Conservation (phyloP, 2,113 vertebrate genomes). For the Pterocles orientalis region DNA sequence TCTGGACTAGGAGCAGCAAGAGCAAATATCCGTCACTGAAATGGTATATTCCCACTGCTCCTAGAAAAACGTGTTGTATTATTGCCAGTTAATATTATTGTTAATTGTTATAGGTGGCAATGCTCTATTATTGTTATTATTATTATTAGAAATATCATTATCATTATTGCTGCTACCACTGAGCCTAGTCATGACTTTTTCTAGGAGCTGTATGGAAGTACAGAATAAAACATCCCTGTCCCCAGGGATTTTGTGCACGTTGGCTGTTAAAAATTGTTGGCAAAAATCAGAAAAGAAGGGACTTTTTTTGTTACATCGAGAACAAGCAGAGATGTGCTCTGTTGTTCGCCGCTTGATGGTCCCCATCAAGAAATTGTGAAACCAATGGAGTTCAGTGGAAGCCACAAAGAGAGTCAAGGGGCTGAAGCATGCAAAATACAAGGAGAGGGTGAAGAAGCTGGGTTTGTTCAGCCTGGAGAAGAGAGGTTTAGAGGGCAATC, state of each 20-base stretch:
- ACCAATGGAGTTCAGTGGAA: fast-evolving
- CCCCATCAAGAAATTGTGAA: neutral
- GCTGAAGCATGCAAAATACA: neutral
- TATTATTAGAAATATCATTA: neutral
- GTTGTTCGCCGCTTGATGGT: neutral
- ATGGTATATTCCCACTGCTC: neutral
- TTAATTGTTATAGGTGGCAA: neutral
- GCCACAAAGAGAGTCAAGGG: neutral
- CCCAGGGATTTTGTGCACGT: neutral
- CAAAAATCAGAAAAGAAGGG: neutral
- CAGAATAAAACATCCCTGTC: neutral
- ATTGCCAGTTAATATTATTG: neutral
- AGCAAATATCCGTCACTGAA: neutral
- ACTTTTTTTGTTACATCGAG: neutral
- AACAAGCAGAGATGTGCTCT: neutral
- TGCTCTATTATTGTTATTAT: too few relatives aligned
- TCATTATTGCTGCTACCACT: neutral
- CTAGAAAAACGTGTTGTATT: neutral
- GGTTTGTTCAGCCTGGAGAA: neutral
- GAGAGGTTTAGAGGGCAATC: neutral
- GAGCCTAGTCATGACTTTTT: neutral
- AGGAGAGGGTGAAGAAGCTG: neutral
- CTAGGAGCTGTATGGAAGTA: neutral
- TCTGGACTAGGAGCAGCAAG: neutral
- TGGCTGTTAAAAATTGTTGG: neutral